Evolutionary conservation across 2,888 invertebrate genomes (phyloP).

Genomic region (Agrilus cyanescens): DNA sequence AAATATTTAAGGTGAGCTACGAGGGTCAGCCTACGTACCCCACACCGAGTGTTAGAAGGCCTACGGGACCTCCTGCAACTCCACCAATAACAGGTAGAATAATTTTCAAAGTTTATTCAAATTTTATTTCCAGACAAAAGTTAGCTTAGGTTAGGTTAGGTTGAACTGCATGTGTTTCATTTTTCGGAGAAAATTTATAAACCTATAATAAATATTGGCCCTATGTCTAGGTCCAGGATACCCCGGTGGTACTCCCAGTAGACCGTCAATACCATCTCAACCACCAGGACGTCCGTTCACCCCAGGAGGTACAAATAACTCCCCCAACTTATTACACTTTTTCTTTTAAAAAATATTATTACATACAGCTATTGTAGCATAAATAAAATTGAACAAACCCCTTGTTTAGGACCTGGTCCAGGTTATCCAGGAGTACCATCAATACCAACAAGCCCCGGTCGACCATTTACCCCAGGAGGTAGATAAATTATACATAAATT

Average conservation of each 20-base stretch:
- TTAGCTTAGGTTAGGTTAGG: too few relatives aligned
- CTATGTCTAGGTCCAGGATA: conserved; percentile 9
- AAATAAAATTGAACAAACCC: too few relatives aligned
- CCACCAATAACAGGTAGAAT: background rate
- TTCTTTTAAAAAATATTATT: too few relatives aligned
- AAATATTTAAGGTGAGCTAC: conserved; percentile 43
- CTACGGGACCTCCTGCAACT: conserved; percentile 2
- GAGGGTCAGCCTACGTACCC: conserved; percentile 49
- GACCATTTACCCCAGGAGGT: conserved; percentile 8
- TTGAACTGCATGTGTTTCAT: too few relatives aligned
- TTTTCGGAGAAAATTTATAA: too few relatives aligned
- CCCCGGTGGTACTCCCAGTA: conserved; percentile 13
- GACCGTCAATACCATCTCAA: conserved; percentile 1
- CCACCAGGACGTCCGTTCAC: conserved; percentile 8
- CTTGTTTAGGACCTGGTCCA: too few relatives aligned
- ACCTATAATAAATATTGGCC: too few relatives aligned
- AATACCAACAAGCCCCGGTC: conserved; percentile 5
- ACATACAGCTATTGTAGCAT: too few relatives aligned
- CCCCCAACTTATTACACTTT: background rate
- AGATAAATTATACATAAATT: too few relatives aligned
- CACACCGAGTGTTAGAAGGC: conserved; percentile 10
- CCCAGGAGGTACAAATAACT: conserved; percentile 7
- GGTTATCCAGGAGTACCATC: conserved; percentile 1
- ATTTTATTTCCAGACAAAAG: too few relatives aligned
- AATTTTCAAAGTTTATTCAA: background rate